Conservation (phyloP, 2,113 vertebrate species). For the Thunnus maccoyii region DNA sequence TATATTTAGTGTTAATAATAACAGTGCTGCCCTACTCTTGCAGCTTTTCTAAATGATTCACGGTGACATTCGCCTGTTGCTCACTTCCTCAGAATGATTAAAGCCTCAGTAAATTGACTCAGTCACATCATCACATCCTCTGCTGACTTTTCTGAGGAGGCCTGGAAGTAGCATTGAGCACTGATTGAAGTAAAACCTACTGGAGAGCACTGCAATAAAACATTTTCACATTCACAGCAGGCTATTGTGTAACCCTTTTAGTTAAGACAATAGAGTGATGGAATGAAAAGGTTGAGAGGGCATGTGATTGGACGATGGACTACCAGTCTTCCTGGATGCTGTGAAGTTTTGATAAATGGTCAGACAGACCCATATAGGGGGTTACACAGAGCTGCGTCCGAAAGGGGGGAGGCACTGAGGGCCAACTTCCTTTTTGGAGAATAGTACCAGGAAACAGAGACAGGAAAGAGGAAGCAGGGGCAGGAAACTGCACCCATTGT, state of each 20-base stretch:
- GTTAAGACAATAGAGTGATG: constrained; percentile 73
- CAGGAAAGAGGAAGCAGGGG: constrained; percentile 83
- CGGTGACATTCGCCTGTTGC: constrained; percentile 37
- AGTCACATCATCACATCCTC: constrained; percentile 64
- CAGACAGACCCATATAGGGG: constrained; percentile 64
- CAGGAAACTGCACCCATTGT: constrained; percentile 85
- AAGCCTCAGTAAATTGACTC: constrained; percentile 50
- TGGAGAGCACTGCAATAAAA: constrained; percentile 46
- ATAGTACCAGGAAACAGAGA: constrained; percentile 80
- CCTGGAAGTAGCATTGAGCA: constrained; percentile 50
- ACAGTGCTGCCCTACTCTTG: constrained; percentile 5
- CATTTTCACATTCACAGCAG: constrained; percentile 59
- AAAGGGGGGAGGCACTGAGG: constrained; percentile 34
- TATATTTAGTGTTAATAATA: constrained; percentile 3
- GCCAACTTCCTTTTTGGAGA: constrained; percentile 76
- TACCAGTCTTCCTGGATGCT: constrained; percentile 71
- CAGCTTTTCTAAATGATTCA: constrained; percentile 38
- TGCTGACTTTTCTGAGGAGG: constrained; percentile 50
- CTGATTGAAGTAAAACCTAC: constrained; percentile 46
- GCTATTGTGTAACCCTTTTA: constrained; percentile 64
- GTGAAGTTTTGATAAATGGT: constrained; percentile 77
- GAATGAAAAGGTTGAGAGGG: constrained; percentile 67
- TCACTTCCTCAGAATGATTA: constrained; percentile 56
- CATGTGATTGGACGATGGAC: constrained; percentile 69
- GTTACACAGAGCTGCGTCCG: constrained; percentile 51